These are phyloP conservation scores for Cosmia pyralina DNA, from an alignment of 2,888 invertebrate genomes.

Conservation along the genomic window DNA sequence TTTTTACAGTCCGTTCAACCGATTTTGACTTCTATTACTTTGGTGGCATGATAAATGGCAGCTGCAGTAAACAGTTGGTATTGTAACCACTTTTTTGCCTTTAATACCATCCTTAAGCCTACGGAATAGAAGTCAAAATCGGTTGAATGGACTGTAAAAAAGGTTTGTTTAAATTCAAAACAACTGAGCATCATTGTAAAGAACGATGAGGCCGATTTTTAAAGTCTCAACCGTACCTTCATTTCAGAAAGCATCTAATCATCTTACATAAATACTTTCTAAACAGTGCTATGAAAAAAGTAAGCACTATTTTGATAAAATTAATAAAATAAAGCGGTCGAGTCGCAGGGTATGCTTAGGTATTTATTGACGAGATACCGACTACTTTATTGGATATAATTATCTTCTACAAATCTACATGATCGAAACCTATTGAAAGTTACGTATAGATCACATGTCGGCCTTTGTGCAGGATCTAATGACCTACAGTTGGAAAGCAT, in stretches of 20 bases:
- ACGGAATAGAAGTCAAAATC: too few species aligned
- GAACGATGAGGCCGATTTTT: background rate
- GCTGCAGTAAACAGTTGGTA: too few species aligned
- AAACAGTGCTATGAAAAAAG: background rate
- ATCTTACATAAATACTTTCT: background rate
- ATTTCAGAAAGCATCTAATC: background rate
- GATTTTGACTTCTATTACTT: too few species aligned
- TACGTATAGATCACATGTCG: slow-evolving; percentile 1
- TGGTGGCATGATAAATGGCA: too few species aligned
- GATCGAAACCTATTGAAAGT: slow-evolving; percentile 18
- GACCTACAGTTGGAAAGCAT: slow-evolving; percentile 12
- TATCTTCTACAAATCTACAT: slow-evolving; percentile 1
- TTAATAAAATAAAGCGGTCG: background rate
- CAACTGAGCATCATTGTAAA: slow-evolving; percentile 2
- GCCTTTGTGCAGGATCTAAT: slow-evolving; percentile 30
- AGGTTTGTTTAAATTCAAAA: too few species aligned
- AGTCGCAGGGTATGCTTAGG: too few species aligned
- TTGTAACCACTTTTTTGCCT: too few species aligned
- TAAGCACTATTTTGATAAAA: too few species aligned
- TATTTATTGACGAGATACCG: background rate
- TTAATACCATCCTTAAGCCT: too few species aligned
- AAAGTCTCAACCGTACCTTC: background rate
- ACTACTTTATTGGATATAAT: background rate
- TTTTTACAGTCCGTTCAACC: too few species aligned
- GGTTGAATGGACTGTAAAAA: too few species aligned